A percentile compares a stretch with the other conserved stretches of the same genome.
These are phyloP conservation scores for Rhinoraja longicauda DNA, from an alignment of 2,797 vertebrate genomes.

Conservation along the genomic window DNA sequence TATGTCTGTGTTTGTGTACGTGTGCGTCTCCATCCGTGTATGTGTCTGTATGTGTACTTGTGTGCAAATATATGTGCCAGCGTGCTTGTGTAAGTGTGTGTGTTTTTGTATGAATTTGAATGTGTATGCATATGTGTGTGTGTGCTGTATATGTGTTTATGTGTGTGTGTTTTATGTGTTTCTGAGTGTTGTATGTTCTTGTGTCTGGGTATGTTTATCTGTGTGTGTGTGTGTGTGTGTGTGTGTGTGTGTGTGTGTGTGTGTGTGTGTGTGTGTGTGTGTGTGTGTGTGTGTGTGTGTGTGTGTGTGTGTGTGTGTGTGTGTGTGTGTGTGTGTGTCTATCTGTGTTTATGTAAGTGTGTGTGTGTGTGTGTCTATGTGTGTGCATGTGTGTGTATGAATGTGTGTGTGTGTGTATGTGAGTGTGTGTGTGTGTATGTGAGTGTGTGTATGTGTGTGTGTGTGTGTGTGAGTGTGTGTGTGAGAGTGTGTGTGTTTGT, in stretches of 20 bases:
- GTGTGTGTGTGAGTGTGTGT: no score
- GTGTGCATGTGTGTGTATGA: background rate
- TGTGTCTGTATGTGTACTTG: background rate
- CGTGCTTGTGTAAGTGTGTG: background rate
- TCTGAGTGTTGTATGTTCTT: background rate
- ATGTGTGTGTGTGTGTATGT: no score
- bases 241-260: no score
- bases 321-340: background rate
- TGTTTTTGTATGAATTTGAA: background rate
- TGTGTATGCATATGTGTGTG: no score
- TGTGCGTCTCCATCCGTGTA: background rate
- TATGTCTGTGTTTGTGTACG: background rate
- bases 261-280: no score
- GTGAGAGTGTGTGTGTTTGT: no score
- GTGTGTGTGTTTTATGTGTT: background rate
- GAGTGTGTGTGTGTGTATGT: rapidly evolving
- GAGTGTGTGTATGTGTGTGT: background rate
- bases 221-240: no score
- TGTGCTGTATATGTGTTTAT: background rate
- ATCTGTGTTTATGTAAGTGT: background rate
- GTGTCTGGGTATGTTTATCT: background rate
- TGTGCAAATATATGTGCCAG: background rate
- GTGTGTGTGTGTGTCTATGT: background rate
- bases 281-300: no score
- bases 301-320: no score